Evolutionary conservation across 2,113 vertebrate genomes (phyloP), one percentile per base, ranked within the genome.

Genomic region (Periophthalmus modestus): DNA sequence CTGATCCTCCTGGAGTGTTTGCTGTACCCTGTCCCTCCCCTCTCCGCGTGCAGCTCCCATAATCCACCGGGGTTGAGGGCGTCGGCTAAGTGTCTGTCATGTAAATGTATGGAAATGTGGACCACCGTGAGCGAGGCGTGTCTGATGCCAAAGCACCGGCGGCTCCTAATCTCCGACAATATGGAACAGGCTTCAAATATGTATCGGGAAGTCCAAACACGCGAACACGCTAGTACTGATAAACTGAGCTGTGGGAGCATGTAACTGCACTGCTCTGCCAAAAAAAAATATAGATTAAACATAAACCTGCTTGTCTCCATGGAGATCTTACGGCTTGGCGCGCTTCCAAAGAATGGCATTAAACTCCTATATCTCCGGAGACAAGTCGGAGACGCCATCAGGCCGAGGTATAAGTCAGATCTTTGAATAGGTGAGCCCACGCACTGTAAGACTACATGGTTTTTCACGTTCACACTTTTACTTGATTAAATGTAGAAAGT

Each of bases 51-150:
- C 28, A 23, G n/a, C 69, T 63, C 69, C 36, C 36, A 46, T 59
- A 48, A 78, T 66, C 72, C 74, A 65, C 62, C 76, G 71, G 21
- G 82, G n/a, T 65, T 78, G 33, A 68, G 69, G 68, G 68, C 58
- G 73, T 68, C 75, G 54, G 74, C 72, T 36, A 73, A 83, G 80
- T 39, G 66, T 83, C 75, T 70, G 11, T 52, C 46, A 81, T 81
- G 75, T 71, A 75, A 87, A 89, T 85, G 67, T 72, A 81, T 82
- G 77, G 57, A 73, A 77, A 83, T 78, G 70, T 36, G 21, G 50
- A 28, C 69, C 57, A 71, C 68, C 46, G 47, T 68, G 71, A 67
- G 7, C 33, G 21, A 19, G 57, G 76, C n/a, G 55, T 18, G 74
- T 72, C 71, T 73, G 79, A 77, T 65, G 52, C 43, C 61, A 9